phyloP scores from a whole-genome alignment of 1,140 invertebrate genomes.

The Drosophila parvula region DNA sequence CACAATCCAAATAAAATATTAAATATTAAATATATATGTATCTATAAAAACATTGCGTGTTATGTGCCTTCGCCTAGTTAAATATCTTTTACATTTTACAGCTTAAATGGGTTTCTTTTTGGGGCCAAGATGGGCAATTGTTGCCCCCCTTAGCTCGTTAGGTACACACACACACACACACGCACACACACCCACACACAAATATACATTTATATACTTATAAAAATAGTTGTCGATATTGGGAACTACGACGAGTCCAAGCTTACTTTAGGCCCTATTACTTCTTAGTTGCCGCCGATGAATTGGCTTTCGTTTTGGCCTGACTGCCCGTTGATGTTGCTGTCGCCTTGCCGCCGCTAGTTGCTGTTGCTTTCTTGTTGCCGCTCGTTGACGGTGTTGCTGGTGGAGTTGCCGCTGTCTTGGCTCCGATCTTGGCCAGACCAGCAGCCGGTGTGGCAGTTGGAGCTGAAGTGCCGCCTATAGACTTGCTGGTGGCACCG shows the following conservation, averaged over 20 bases:
- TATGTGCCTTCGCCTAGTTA: conserved; percentile 19
- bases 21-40: conserved; percentile 14
- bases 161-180: conserved; percentile 34
- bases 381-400: conserved; percentile 10
- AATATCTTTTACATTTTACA: conserved; percentile 37
- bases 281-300: conserved; percentile 54
- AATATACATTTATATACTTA: conserved; percentile 52
- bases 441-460: neutral
- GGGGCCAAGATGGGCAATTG: conserved; percentile 26
- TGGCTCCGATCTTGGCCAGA: conserved; percentile 3
- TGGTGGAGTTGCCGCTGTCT: conserved; percentile 11
- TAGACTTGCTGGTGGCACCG: conserved; percentile 18
- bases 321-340: conserved; percentile 24
- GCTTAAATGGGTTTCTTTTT: conserved; percentile 13
- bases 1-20: conserved; percentile 33
- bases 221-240: conserved; percentile 69
- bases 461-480: neutral
- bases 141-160: conserved; percentile 50
- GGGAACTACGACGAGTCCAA: conserved; percentile 35
- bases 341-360: conserved; percentile 5
- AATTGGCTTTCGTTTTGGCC: conserved; percentile 57
- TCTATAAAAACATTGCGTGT: conserved; percentile 28
- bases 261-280: conserved; percentile 14
- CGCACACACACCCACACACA: conserved; percentile 36
- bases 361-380: conserved; percentile 13